phyloP scores from a whole-genome alignment of 2,797 vertebrate species.

The Salmo trutta region DNA sequence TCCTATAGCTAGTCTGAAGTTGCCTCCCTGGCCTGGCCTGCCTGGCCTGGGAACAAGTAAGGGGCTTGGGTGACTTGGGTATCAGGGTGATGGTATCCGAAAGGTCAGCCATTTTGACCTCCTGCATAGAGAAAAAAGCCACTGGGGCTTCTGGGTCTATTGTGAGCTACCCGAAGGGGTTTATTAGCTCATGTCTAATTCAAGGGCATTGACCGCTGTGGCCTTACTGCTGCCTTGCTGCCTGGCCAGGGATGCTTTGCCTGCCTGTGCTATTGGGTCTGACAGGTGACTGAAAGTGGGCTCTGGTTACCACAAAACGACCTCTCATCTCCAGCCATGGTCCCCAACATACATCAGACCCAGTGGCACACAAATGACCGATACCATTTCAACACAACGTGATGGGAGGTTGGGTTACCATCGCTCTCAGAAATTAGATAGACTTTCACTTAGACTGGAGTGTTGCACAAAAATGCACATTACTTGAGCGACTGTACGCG shows the following conservation, averaged over 20 bases:
- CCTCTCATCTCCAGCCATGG: slow-evolving; percentile 42
- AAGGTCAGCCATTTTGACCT: slow-evolving; percentile 43
- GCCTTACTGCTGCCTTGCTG: not conserved
- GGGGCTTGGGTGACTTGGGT: slow-evolving; percentile 18
- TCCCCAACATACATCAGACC: slow-evolving; percentile 46
- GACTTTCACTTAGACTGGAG: slow-evolving; percentile 13
- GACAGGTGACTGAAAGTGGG: not conserved
- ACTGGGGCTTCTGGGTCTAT: slow-evolving; percentile 4
- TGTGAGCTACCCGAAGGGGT: slow-evolving; percentile 2
- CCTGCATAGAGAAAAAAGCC: slow-evolving; percentile 31
- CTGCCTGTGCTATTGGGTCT: slow-evolving; percentile 19
- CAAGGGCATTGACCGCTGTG: slow-evolving; percentile 15
- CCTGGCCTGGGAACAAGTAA: slow-evolving; percentile 35
- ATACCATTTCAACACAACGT: slow-evolving; percentile 24
- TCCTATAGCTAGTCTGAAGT: slow-evolving; percentile 16
- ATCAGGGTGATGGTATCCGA: slow-evolving; percentile 40
- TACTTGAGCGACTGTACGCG: slow-evolving; percentile 9
- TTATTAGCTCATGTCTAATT: slow-evolving; percentile 46
- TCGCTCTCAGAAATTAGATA: slow-evolving; percentile 24
- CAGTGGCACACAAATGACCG: slow-evolving; percentile 5
- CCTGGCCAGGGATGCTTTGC: not conserved
- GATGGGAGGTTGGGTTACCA: slow-evolving; percentile 23
- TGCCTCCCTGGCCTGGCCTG: slow-evolving; percentile 25
- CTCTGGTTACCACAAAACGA: slow-evolving; percentile 13
- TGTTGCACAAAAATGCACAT: slow-evolving; percentile 13